Conservation (phyloP, 2,113 vertebrate genomes). For the Epinephelus moara region DNA sequence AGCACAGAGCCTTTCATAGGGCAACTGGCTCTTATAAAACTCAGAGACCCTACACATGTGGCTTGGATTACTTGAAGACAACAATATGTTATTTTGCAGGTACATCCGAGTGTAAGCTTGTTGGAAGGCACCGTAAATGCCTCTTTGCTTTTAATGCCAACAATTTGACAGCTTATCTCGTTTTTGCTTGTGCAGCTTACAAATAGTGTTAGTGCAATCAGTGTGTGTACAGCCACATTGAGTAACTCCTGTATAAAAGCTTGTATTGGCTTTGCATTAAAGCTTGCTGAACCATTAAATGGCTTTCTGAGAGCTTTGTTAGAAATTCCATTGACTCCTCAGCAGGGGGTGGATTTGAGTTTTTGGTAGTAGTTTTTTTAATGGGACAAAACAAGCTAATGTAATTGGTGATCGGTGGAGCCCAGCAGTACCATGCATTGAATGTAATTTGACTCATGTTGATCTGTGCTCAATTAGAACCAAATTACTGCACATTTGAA, state of each 20-base stretch:
- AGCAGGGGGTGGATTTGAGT: conserved; percentile 65
- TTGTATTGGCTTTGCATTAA: conserved; percentile 70
- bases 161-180: conserved; percentile 5
- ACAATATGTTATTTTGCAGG: conserved; percentile 13
- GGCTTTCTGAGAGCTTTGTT: conserved; percentile 75
- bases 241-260: conserved; percentile 49
- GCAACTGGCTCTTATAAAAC: conserved; percentile 80
- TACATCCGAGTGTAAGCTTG: neutral
- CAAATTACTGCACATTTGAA: conserved; percentile 56
- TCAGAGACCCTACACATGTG: conserved; percentile 57
- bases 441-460: conserved; percentile 65
- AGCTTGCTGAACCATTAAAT: conserved; percentile 76
- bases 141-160: conserved; percentile 5
- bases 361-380: conserved; percentile 60
- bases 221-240: conserved; percentile 1
- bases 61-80: conserved; percentile 56
- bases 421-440: conserved; percentile 55
- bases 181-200: conserved; percentile 19
- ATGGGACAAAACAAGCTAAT: conserved; percentile 71
- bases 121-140: neutral
- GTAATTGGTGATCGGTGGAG: conserved; percentile 72
- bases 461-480: conserved; percentile 67
- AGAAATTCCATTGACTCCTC: conserved; percentile 70
- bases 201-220: conserved; percentile 11
- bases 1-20: conserved; percentile 72